These are phyloP conservation scores for Malurus leucopterus DNA, from an alignment of 2,797 vertebrate genomes.

Conservation along the genomic window DNA sequence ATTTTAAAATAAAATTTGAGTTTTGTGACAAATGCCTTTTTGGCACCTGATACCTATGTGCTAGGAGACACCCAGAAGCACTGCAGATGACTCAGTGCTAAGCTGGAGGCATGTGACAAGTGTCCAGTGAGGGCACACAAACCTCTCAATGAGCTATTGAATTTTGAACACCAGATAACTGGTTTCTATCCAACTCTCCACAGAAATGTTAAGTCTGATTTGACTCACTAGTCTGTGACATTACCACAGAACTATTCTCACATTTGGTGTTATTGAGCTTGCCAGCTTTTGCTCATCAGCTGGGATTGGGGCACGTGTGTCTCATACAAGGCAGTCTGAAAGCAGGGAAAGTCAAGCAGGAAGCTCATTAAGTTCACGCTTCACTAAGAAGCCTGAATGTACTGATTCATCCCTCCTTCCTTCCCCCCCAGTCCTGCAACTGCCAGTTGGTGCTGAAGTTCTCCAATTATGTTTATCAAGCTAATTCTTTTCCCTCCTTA, in stretches of 20 bases:
- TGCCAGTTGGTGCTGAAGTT: constrained; percentile 11
- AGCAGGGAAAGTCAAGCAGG: background rate
- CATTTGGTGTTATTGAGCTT: background rate
- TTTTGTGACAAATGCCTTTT: background rate
- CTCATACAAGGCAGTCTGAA: background rate
- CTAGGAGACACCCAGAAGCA: background rate
- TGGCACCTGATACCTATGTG: background rate
- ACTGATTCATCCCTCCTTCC: constrained; percentile 35
- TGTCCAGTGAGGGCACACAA: background rate
- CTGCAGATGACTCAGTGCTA: background rate
- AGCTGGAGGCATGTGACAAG: background rate
- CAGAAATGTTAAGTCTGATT: background rate
- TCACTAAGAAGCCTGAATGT: constrained; percentile 43
- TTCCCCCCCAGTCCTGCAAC: background rate
- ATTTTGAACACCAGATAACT: background rate
- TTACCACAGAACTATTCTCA: constrained; percentile 6
- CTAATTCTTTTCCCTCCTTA: constrained; percentile 12
- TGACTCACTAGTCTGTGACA: background rate
- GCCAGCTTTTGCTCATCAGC: constrained; percentile 1
- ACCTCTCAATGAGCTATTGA: background rate
- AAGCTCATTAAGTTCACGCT: constrained; percentile 48
- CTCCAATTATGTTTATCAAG: constrained; percentile 22
- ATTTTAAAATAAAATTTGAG: background rate
- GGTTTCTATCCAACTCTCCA: background rate
- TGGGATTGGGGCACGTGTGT: background rate